Percentiles rank a stretch among this genome's conserved stretches.
These are phyloP conservation scores for Ciconia nigra DNA, from an alignment of 2,797 vertebrate genomes.

Conservation along the genomic window DNA sequence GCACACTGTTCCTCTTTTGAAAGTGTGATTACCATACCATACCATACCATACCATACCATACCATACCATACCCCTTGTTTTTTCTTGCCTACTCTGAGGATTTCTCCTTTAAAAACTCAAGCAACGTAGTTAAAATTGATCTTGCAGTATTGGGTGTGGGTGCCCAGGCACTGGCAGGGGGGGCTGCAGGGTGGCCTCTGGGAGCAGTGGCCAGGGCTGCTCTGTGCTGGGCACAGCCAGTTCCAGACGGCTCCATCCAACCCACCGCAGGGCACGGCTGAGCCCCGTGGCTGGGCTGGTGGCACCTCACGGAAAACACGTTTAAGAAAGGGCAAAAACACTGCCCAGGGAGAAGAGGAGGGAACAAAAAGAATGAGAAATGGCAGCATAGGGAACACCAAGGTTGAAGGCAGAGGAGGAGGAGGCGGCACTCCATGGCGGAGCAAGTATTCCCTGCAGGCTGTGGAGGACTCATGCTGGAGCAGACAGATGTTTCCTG, in stretches of 20 bases:
- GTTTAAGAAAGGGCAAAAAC: background rate
- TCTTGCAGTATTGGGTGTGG: fast-evolving
- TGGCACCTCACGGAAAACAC: fast-evolving
- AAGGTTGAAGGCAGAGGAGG: background rate
- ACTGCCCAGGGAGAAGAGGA: background rate
- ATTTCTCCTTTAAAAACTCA: background rate
- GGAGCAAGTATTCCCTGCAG: background rate
- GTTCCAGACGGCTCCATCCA: fast-evolving
- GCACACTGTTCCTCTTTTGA: background rate
- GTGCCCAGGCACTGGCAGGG: background rate
- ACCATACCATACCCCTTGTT: background rate
- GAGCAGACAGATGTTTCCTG: background rate
- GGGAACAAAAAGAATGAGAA: background rate
- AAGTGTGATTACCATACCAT: background rate
- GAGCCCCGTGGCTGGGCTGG: fast-evolving
- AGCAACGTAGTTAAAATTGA: background rate
- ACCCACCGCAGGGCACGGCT: fast-evolving
- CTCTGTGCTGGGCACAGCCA: fast-evolving
- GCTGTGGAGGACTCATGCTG: background rate
- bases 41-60: background rate
- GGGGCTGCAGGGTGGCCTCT: no score
- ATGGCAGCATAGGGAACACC: background rate
- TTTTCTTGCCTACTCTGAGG: background rate
- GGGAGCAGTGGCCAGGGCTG: fast-evolving
- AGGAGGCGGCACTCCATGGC: fast-evolving